Evolutionary conservation across 1,140 invertebrate species (phyloP).

Genomic region (Babylonia areolata): DNA sequence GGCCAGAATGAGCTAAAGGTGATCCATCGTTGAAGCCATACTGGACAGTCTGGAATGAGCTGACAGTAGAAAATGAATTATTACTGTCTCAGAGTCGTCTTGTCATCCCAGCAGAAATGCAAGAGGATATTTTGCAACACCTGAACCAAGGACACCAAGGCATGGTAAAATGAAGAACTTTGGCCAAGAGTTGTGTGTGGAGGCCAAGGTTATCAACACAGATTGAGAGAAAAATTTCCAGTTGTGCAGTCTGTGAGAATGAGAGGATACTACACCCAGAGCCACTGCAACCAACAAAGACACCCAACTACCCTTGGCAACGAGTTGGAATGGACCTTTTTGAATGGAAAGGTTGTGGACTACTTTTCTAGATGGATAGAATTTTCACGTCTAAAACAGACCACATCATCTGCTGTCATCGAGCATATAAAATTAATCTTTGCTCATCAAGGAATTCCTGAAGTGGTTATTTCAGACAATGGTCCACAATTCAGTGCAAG

Average conservation of each 20-base stretch:
- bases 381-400: conserved; percentile 36
- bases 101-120: not conserved
- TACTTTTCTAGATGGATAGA: not conserved
- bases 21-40: not conserved
- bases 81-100: not conserved
- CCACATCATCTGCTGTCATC: not conserved
- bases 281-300: not conserved
- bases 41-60: not conserved
- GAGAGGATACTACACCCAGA: not conserved
- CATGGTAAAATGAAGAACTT: not conserved
- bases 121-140: not conserved
- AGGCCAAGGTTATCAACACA: not conserved
- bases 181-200: not conserved
- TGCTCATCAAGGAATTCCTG: conserved; percentile 26
- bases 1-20: not conserved
- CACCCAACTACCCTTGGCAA: not conserved
- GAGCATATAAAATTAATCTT: not conserved
- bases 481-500: conserved; percentile 73
- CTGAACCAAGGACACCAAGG: not conserved
- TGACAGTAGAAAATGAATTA: not conserved
- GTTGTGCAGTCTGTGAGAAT: not conserved
- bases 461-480: conserved; percentile 75
- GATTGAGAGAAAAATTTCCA: not conserved
- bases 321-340: not conserved
- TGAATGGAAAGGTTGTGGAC: not conserved